phyloP scores from a whole-genome alignment of 2,888 invertebrate genomes.

The Allophyes oxyacanthae region DNA sequence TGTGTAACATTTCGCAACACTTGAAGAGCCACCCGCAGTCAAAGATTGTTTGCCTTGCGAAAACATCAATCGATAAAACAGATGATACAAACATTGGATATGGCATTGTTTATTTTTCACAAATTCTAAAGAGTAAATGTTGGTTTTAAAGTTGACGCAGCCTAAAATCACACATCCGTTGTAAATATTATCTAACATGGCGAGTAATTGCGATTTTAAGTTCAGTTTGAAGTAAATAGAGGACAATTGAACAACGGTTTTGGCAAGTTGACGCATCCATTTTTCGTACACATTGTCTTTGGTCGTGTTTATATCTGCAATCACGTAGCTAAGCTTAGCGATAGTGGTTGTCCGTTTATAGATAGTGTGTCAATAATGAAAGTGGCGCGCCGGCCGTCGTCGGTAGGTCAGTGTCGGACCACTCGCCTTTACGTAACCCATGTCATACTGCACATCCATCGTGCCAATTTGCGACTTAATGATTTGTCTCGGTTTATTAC shows the following conservation, averaged over 20 bases:
- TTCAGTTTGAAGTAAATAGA: constrained; percentile 11
- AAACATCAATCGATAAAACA: constrained; percentile 49
- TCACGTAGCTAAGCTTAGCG: constrained; percentile 69
- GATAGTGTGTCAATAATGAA: constrained; percentile 88
- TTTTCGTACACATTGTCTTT: constrained; percentile 35
- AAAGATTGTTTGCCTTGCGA: constrained; percentile 57
- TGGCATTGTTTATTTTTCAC: constrained; percentile 39
- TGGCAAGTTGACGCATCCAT: constrained; percentile 37
- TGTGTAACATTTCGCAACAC: constrained; percentile 72
- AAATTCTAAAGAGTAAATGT: constrained; percentile 31
- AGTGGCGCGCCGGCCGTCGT: constrained; percentile 79
- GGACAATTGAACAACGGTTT: constrained; percentile 9
- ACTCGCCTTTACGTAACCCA: constrained; percentile 79
- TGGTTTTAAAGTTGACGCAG: constrained; percentile 24
- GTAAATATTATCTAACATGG: constrained; percentile 38
- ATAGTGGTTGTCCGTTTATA: constrained; percentile 75
- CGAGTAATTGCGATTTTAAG: constrained; percentile 31
- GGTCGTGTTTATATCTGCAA: constrained; percentile 58
- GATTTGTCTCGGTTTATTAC: constrained; percentile 41
- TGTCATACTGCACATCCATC: constrained; percentile 78
- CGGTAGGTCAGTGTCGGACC: constrained; percentile 87
- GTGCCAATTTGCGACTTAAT: constrained; percentile 74
- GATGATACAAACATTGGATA: constrained; percentile 42
- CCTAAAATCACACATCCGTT: constrained; percentile 43
- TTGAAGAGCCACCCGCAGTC: constrained; percentile 64